Percentiles rank a stretch among this genome's conserved stretches.
These are phyloP conservation scores for Anastatus disparis DNA, from an alignment of 1,140 invertebrate species.

Conservation along the genomic window DNA sequence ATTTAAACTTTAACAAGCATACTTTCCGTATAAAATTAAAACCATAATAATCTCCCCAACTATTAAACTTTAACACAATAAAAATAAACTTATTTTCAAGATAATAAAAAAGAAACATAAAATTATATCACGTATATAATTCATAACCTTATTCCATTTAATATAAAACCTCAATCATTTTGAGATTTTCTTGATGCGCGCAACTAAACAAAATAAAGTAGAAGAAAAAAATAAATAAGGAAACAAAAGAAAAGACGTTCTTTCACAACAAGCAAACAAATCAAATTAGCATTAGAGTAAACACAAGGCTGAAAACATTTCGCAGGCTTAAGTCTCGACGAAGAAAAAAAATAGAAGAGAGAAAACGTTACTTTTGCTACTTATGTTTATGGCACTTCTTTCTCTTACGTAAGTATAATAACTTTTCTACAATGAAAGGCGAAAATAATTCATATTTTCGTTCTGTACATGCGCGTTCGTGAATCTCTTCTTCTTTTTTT, in stretches of 20 bases:
- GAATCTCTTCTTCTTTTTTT: no score
- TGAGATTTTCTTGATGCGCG: not conserved
- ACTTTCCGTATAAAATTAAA: no score
- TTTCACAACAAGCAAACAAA: not conserved
- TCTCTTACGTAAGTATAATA: not conserved
- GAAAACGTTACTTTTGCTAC: no score
- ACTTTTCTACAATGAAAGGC: not conserved
- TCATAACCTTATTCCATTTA: not conserved
- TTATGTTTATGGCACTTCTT: not conserved
- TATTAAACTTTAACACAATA: no score
- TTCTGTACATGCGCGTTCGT: not conserved
- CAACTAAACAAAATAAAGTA: not conserved
- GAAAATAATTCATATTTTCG: slow-evolving; percentile 21
- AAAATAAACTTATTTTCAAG: no score
- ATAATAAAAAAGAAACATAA: no score
- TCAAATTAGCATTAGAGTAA: slow-evolving; percentile 10
- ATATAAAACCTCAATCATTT: not conserved
- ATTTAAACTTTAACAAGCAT: no score
- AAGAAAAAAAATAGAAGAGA: no score
- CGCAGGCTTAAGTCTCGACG: not conserved
- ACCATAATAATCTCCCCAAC: no score
- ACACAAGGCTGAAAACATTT: not conserved
- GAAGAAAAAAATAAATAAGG: no score
- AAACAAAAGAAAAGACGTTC: not conserved
- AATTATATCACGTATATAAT: not conserved